Base-by-base conservation (phyloP, 2,888 invertebrate genomes). In the Geotrupes spiniger region DNA sequence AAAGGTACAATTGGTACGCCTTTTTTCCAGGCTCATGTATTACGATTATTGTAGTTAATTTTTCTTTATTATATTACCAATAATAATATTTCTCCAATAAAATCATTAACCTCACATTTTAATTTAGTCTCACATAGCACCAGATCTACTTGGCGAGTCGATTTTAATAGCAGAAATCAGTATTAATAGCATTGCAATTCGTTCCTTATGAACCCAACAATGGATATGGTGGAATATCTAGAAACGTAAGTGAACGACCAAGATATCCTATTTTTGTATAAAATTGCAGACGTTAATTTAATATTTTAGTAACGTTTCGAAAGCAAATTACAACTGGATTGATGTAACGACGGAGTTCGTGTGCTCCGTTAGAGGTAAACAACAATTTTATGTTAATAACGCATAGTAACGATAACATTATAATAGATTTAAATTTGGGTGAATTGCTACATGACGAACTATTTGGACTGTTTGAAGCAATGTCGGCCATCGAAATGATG, bases 401-500 rank as follows among this genome's bases (percentile, higher is more conserved):
- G 33, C 5, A 8, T 21, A 4, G 21, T 21, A 4, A n/a, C n/a
- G n/a, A n/a, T n/a, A n/a, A n/a, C n/a, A n/a, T n/a, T n/a, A n/a
- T 3, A 21, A 21, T 21, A 84, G 92, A 91, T 66, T 75, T 97
- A 51, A 78, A 87, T 61, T 77, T 96, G 41, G 97, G 97, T 2
- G 95, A 97, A 72, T 75, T 97, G 25, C 76, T 95, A 4, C 95
- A 96, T 65, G 94, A 96, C 79, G 88, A 90, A 42, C 73, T 89
- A 12, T 93, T 89, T 77, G 92, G 95, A 2, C 76, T 99, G 28
- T 94, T 94, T 74, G 98, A 99, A 72, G 98, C 97, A 0, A 99
- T 99, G 98, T 96, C 97, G 1, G 98, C 98, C 1, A 98, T 99
- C 63, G 98, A 99, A 75, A 95, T 99, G 92, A 98, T 98, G 98